phyloP scores from a whole-genome alignment of 2,888 invertebrate species.

The Cremastinae sp. region DNA sequence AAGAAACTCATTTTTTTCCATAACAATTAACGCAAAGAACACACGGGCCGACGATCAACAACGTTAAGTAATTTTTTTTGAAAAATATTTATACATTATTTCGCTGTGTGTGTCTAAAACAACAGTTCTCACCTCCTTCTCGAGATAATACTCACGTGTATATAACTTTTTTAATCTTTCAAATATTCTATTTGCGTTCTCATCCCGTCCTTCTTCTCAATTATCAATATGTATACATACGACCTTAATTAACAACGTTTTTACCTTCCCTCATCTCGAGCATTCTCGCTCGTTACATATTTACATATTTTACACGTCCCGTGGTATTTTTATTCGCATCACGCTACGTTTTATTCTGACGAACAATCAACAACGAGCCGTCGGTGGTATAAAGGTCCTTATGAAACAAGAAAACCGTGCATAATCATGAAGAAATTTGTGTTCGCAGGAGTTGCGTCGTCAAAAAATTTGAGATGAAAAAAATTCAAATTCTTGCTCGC shows the following conservation, averaged over 20 bases:
- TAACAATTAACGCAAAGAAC: constrained; percentile 1
- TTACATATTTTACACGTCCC: constrained; percentile 56
- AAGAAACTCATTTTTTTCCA: constrained; percentile 7
- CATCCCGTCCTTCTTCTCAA: constrained; percentile 43
- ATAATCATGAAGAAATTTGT: constrained; percentile 16
- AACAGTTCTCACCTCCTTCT: constrained; percentile 27
- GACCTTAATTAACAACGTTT: constrained; percentile 53
- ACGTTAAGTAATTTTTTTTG: neutral
- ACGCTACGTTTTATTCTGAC: constrained; percentile 22
- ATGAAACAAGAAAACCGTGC: constrained; percentile 9
- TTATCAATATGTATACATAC: constrained; percentile 52
- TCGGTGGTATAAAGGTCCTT: constrained; percentile 7
- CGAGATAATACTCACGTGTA: constrained; percentile 9
- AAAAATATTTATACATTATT: constrained; percentile 4
- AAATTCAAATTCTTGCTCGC: neutral
- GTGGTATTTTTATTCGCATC: constrained; percentile 12
- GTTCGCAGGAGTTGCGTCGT: too few species aligned
- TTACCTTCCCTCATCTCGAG: constrained; percentile 10
- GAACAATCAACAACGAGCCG: constrained; percentile 17
- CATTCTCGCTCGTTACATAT: constrained; percentile 46
- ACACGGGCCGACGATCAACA: neutral
- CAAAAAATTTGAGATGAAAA: too few species aligned
- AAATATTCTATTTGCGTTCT: constrained; percentile 17
- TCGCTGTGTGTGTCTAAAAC: neutral
- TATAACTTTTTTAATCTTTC: neutral